Base-by-base conservation (phyloP, 2,113 vertebrate genomes). In the Ciconia boyciana region DNA sequence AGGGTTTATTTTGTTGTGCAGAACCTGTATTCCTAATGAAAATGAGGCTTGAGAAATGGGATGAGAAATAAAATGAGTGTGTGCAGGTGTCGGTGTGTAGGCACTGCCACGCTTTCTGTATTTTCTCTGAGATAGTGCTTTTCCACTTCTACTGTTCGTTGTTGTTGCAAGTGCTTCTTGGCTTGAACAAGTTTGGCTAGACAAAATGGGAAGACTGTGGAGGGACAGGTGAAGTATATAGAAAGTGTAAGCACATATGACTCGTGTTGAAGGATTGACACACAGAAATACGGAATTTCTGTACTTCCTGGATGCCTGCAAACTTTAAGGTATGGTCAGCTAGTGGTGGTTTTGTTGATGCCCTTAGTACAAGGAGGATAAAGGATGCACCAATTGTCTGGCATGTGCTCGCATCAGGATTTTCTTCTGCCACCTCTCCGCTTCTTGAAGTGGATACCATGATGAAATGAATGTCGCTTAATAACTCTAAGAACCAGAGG, bases 71-170 rank as follows among this genome's bases (percentile, higher is more conserved):
- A 44, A 49, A 68, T 24, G 9, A 61, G 5, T 32, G 28, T 62
- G 24, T 72, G 48, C 10, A 61, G 19, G 2, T 57, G 34, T 39
- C 19, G 36, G 8, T 39, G 24, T 0, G 0, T 5, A 26, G 34
- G 24, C 20, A 9, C 13, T 51, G n/a, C 25, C 17, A 46, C 2
- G 2, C 60, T 65, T 88, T 32, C 6, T 65, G 16, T 0, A 41
- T 32, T 43, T 49, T 6, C 31, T 82, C 7, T 70, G 20, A 8
- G 6, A 8, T 32, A 69, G 24, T 0, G 0, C 34, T 71, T 83
- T 12, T 88, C 39, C 5, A 6, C 10, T 72, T n/a, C 48, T 71
- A 2, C 6, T 39, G 10, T 24, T 66, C 10, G 28, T 55, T 49
- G 4, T 22, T 72, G 48, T 66, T 75, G 57, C 32, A 58, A 62